These are phyloP conservation scores for Willisornis vidua DNA, from an alignment of 2,113 vertebrate species.

Conservation along the genomic window DNA sequence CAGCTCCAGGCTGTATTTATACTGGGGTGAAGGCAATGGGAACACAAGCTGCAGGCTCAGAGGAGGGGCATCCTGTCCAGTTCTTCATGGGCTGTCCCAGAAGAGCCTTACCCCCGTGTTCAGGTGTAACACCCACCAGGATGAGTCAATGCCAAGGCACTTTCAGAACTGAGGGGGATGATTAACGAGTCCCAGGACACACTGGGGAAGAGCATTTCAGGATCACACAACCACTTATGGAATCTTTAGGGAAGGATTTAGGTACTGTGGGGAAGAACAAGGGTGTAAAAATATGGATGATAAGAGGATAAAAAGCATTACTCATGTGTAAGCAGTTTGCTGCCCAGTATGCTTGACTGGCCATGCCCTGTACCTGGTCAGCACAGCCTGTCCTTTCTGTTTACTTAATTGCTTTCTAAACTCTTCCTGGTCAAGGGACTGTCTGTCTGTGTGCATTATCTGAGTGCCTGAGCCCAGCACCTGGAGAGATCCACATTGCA, in stretches of 20 bases:
- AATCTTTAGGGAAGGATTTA: no score
- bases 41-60: background rate
- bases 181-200: background rate
- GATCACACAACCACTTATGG: no score
- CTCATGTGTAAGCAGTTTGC: background rate
- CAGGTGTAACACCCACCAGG: background rate
- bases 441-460: background rate
- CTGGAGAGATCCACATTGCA: background rate
- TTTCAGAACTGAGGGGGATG: background rate
- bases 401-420: background rate
- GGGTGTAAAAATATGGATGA: background rate
- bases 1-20: background rate
- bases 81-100: background rate
- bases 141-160: background rate
- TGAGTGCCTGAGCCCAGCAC: background rate
- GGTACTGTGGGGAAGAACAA: background rate
- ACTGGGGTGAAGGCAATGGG: background rate
- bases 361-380: background rate
- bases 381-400: background rate
- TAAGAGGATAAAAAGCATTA: background rate
- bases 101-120: fast-evolving
- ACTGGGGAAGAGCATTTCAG: background rate
- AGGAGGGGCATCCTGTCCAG: background rate
- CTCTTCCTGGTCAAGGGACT: background rate
- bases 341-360: fast-evolving